Evolutionary conservation across 37 sponge, comb jelly and placozoan species (phyloP), one percentile per base, ranked within the genome.

Genomic region (Petrosia ficiformis): DNA sequence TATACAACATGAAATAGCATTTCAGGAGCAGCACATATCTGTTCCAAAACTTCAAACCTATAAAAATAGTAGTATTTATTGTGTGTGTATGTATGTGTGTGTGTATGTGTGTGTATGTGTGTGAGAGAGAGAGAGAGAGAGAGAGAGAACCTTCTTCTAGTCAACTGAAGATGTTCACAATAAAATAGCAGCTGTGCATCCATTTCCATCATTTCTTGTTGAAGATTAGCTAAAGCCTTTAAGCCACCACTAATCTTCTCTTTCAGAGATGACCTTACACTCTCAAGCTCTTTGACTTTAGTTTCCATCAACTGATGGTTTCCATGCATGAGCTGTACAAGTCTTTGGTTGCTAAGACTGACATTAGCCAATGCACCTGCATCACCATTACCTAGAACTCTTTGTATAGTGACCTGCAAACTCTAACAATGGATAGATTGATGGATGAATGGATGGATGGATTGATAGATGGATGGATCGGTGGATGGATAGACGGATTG

Each of bases 1-100:
- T 42, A 24, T n/a, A 87, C 21, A 10, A 81, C 77, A 8, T 57
- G 24, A 29, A n/a, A 81, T 57, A 87, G 68, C 44, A 87, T 64
- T 22, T 81, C 70, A 5, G 82, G 82, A 0, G 77, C 65, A 16
- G 48, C 42, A 40, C 78, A 72, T 40, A 87, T 74, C 67, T 87
- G 87, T 66, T 67, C 73, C 33, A 87, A 66, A 6, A 87, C 59
- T 64, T 81, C 78, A 77, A 87, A 87, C 65, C 80, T 79, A 29
- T 21, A 22, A 0, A 35, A 29, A 67, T 24, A 30, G n/a, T n/a
- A n/a, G n/a, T n/a, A n/a, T n/a, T n/a, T n/a, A n/a, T n/a, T n/a
- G n/a, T n/a, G n/a, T n/a, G n/a, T n/a, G n/a, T n/a, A n/a, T n/a
- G n/a, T n/a, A 59, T 59, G 61, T 59, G 30, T 4, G 30, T 30